Conservation (phyloP, 2,797 vertebrate genomes). For the Schizopygopsis pylzovi region DNA sequence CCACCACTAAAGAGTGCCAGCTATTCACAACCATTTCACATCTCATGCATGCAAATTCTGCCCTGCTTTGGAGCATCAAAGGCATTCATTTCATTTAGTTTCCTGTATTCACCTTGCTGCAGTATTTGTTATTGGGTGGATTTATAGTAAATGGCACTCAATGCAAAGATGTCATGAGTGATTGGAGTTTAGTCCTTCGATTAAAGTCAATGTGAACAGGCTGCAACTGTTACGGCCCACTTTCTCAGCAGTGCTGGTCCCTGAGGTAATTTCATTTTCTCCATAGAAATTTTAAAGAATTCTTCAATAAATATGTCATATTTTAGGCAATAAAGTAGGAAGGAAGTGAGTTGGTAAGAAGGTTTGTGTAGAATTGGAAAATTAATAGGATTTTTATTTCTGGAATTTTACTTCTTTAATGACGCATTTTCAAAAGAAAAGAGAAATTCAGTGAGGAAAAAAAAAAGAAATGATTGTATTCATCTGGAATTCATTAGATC, state of each 20-base stretch:
- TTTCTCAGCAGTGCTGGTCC: background rate
- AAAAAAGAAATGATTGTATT: background rate
- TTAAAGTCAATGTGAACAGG: background rate
- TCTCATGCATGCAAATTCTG: conserved; percentile 27
- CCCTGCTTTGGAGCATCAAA: conserved; percentile 20
- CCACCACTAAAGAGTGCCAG: conserved; percentile 3
- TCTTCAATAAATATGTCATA: background rate
- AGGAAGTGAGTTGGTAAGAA: background rate
- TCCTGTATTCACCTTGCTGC: background rate
- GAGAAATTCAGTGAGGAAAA: background rate
- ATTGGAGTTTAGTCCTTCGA: background rate
- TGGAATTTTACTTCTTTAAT: background rate
- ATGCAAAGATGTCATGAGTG: background rate
- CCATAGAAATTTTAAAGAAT: background rate
- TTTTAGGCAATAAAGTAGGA: background rate
- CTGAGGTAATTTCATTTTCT: background rate
- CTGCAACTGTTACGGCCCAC: background rate
- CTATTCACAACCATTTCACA: background rate
- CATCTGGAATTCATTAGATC: background rate
- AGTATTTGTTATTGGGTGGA: background rate
- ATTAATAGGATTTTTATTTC: background rate
- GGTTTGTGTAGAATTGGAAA: background rate
- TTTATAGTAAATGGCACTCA: background rate
- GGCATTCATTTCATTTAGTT: background rate
- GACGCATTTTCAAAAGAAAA: background rate